Conservation (phyloP, 2,113 vertebrate species). For the Henicopernis longicauda region DNA sequence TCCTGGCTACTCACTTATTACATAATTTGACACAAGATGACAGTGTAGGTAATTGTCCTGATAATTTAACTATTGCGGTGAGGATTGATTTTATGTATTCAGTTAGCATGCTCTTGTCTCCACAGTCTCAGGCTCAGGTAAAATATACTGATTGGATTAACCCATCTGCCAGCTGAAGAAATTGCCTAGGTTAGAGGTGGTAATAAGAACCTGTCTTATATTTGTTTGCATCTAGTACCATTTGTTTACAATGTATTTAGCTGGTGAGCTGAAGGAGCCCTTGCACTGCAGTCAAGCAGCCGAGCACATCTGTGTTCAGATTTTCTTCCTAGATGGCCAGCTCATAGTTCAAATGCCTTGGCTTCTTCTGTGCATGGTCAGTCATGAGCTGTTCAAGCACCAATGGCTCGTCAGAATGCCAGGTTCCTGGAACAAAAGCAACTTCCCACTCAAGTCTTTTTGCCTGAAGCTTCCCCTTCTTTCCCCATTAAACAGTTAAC, state of each 20-base stretch:
- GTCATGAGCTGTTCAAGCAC: background rate
- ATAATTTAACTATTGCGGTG: conserved; percentile 30
- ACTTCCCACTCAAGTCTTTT: background rate
- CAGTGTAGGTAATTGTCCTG: background rate
- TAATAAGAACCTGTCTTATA: rapidly evolving
- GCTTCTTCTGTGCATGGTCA: background rate
- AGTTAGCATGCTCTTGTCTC: background rate
- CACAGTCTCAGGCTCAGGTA: background rate
- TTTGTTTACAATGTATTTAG: background rate
- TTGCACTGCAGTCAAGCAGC: background rate
- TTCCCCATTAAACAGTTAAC: background rate
- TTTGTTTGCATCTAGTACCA: background rate
- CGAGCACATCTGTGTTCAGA: rapidly evolving
- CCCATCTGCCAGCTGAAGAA: background rate
- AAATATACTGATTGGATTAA: background rate
- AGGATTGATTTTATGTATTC: conserved; percentile 24
- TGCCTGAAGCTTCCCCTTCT: background rate
- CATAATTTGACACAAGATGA: background rate
- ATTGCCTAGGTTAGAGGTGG: background rate
- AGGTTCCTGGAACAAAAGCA: background rate
- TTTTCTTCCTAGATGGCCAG: background rate
- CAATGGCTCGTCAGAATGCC: background rate
- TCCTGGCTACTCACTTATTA: background rate
- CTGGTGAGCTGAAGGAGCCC: background rate
- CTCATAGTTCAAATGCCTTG: background rate